Conservation (phyloP, 2,797 vertebrate species). For the Pseudochaenichthys georgianus region DNA sequence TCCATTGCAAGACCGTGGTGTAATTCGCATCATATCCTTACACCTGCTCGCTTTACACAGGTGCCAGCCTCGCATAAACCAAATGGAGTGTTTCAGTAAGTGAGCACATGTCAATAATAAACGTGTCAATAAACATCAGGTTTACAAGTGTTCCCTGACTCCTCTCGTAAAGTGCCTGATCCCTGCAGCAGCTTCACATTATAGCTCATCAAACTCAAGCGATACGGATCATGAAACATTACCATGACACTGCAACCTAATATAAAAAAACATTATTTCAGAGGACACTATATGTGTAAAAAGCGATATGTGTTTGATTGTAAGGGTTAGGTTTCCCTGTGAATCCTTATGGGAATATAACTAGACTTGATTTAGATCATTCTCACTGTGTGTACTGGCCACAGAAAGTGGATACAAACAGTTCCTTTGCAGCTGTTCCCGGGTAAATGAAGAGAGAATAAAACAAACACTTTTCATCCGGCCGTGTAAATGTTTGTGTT, state of each 20-base stretch:
- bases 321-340: neutral
- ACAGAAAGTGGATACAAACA: slow-evolving; percentile 19
- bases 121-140: slow-evolving; percentile 58
- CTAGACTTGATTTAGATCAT: slow-evolving; percentile 3
- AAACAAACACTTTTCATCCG: slow-evolving; percentile 56
- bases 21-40: no score
- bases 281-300: neutral
- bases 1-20: no score
- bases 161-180: slow-evolving; percentile 50
- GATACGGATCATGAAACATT: slow-evolving; percentile 15
- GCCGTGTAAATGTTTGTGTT: slow-evolving; percentile 54
- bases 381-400: slow-evolving; percentile 9
- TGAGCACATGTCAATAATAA: no score
- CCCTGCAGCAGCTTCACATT: slow-evolving; percentile 6
- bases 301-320: neutral
- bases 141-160: slow-evolving; percentile 60
- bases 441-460: slow-evolving; percentile 37
- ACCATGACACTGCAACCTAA: neutral
- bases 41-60: no score
- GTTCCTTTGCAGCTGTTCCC: slow-evolving; percentile 29
- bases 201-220: slow-evolving; percentile 28
- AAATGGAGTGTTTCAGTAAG: no score
- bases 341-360: no score
- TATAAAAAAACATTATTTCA: neutral
- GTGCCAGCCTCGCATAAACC: no score